phyloP scores from a whole-genome alignment of 2,797 vertebrate species.

The Sebastes ruberrimus region DNA sequence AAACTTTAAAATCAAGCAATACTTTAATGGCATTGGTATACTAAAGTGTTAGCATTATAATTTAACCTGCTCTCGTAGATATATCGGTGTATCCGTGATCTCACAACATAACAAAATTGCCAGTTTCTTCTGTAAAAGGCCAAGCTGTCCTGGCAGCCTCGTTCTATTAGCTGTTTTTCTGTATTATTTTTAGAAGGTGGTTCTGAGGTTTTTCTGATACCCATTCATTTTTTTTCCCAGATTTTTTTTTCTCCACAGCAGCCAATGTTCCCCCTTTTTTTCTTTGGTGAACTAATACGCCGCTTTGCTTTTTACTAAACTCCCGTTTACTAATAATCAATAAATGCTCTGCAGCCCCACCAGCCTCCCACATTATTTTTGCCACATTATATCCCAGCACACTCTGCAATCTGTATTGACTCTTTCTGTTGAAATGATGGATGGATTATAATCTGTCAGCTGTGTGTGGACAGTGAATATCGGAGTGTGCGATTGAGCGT shows the following conservation, averaged over 20 bases:
- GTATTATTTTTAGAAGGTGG: slow-evolving; percentile 25
- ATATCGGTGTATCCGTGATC: neutral
- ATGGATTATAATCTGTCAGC: neutral
- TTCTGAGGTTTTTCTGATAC: slow-evolving; percentile 15
- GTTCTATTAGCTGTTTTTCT: neutral
- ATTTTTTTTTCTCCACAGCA: neutral
- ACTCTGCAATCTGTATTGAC: neutral
- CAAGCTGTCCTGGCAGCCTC: neutral
- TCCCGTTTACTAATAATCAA: slow-evolving; percentile 58
- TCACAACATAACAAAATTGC: neutral
- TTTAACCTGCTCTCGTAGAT: neutral
- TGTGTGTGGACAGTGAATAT: slow-evolving; percentile 43
- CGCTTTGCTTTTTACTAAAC: slow-evolving; percentile 72
- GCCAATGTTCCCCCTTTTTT: neutral
- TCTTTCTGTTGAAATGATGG: neutral
- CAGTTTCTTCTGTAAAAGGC: neutral
- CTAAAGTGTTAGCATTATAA: neutral
- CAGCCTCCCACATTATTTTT: slow-evolving; percentile 1
- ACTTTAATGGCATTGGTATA: neutral
- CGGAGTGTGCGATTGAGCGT: neutral
- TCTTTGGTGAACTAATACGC: slow-evolving; percentile 54
- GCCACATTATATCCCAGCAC: neutral
- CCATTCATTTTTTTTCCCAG: neutral
- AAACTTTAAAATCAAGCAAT: neutral
- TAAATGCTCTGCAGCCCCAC: slow-evolving; percentile 19